Evolutionary conservation across 37 sponge, comb jelly and placozoan species (phyloP).

Genomic region (Halichondria panicea): DNA sequence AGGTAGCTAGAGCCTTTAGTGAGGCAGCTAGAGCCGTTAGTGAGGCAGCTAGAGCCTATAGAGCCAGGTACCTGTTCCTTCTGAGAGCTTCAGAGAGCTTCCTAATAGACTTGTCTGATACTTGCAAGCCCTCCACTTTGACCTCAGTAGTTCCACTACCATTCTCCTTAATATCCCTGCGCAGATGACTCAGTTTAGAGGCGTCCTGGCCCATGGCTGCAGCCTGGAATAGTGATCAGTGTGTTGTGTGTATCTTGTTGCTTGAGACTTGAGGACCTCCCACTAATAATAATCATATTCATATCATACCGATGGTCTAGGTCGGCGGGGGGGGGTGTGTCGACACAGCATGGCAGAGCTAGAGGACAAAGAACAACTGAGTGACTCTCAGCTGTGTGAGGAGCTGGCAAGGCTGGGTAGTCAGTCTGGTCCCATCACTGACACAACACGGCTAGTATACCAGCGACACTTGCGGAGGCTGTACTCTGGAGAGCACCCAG

Average conservation of each 20-base stretch:
- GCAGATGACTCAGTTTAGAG: conserved; percentile 19
- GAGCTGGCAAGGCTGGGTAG: background rate
- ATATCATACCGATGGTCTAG: too few relatives aligned
- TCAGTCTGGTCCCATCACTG: background rate
- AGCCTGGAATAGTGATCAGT: background rate
- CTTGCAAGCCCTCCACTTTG: conserved; percentile 30
- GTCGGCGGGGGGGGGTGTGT: too few relatives aligned
- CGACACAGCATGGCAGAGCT: too few relatives aligned
- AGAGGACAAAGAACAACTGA: too few relatives aligned
- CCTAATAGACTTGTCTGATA: conserved; percentile 56
- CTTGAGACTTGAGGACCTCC: too few relatives aligned
- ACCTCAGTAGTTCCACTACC: conserved; percentile 35
- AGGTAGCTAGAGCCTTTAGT: too few relatives aligned
- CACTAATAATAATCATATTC: too few relatives aligned
- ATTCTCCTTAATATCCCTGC: conserved; percentile 53
- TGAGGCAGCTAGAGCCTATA: too few relatives aligned
- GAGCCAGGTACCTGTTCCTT: conserved; percentile 70
- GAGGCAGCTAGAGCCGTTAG: too few relatives aligned
- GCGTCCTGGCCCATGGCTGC: conserved; percentile 66
- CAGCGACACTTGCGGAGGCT: background rate
- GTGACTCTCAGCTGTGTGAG: background rate
- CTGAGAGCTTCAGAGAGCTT: conserved; percentile 63
- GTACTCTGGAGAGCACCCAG: too few relatives aligned
- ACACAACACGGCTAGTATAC: background rate
- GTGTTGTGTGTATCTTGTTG: too few relatives aligned